phyloP scores from a whole-genome alignment of 2,888 invertebrate genomes.

The Octonoba sinensis region DNA sequence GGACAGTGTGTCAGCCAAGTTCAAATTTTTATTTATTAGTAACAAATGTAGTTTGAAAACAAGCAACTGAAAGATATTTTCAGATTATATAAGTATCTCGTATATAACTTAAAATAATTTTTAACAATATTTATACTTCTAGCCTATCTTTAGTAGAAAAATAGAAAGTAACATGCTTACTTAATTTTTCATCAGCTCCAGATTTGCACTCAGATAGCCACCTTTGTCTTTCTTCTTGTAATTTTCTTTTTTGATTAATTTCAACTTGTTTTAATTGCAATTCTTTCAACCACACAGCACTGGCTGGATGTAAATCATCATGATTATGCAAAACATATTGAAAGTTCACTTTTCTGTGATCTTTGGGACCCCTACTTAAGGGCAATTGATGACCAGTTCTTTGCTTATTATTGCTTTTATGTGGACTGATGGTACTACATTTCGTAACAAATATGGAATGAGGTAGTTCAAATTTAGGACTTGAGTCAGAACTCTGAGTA shows the following conservation, averaged over 20 bases:
- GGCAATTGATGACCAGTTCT: conserved; percentile 26
- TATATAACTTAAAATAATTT: no score
- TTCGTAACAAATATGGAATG: conserved; percentile 2
- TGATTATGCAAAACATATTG: conserved; percentile 26
- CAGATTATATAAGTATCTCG: no score
- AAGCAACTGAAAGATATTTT: no score
- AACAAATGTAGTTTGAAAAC: no score
- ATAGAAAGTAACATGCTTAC: conserved; percentile 14
- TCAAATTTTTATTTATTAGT: no score
- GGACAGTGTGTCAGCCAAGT: no score
- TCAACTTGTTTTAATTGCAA: conserved; percentile 57
- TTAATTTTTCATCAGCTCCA: conserved; percentile 27
- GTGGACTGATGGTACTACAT: no score
- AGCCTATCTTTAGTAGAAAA: no score
- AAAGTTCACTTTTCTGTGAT: conserved; percentile 28
- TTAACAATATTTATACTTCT: no score
- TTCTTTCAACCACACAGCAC: conserved; percentile 51
- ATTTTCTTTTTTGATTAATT: conserved; percentile 38
- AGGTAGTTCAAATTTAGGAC: conserved; percentile 10
- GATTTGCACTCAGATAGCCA: conserved; percentile 39
- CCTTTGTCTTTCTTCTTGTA: conserved; percentile 49
- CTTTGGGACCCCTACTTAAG: conserved; percentile 17
- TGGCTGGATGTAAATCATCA: conserved; percentile 18
- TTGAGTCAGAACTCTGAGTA: conserved; percentile 12
- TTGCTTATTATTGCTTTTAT: neutral